Evolutionary conservation across 2,888 invertebrate species (phyloP).

Genomic region (Thalpophila matura): DNA sequence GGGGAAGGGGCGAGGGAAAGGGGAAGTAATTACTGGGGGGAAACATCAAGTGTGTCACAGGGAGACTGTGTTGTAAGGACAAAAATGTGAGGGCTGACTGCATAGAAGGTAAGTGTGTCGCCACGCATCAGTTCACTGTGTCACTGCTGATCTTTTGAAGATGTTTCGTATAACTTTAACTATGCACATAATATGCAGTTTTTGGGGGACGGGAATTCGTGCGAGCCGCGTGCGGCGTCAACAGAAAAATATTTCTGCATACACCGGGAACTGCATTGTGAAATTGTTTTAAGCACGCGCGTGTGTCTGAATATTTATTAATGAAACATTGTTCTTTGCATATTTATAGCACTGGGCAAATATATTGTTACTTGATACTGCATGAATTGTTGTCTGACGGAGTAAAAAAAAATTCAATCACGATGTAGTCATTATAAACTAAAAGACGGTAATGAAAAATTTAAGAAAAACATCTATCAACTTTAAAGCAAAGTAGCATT

Average conservation of each 20-base stretch:
- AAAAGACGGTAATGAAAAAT: neutral
- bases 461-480: neutral
- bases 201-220: constrained; percentile 48
- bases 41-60: constrained; percentile 89
- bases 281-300: constrained; percentile 35
- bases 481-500: no score
- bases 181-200: constrained; percentile 63
- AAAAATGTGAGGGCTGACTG: constrained; percentile 86
- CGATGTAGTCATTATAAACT: neutral
- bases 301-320: constrained; percentile 44
- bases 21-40: constrained; percentile 87
- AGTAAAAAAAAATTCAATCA: neutral
- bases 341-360: constrained; percentile 13
- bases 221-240: constrained; percentile 4
- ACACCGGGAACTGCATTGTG: constrained; percentile 18
- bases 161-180: constrained; percentile 63
- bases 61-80: constrained; percentile 88
- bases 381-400: neutral
- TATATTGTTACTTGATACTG: constrained; percentile 8
- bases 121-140: constrained; percentile 88
- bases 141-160: constrained; percentile 87
- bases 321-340: constrained; percentile 33
- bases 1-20: constrained; percentile 74
- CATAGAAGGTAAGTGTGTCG: constrained; percentile 88
- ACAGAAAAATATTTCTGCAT: constrained; percentile 32